A percentile compares a stretch with the other conserved stretches of the same genome.
phyloP scores from a whole-genome alignment of 1,140 invertebrate genomes.

The Drosophila ercepeae region DNA sequence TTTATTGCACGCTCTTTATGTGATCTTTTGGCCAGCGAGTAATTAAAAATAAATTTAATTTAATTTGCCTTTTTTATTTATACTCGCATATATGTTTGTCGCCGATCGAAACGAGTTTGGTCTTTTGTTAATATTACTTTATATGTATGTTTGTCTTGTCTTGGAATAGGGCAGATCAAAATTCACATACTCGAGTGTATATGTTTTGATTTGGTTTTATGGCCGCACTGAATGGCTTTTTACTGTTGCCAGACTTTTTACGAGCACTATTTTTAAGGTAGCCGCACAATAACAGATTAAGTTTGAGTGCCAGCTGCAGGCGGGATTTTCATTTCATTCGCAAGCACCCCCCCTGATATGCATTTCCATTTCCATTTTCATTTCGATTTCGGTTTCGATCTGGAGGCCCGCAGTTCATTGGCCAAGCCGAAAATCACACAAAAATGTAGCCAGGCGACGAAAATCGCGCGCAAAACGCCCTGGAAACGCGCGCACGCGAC shows the following conservation, averaged over 20 bases:
- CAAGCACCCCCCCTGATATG: slow-evolving; percentile 1
- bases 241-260: slow-evolving; percentile 68
- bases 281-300: slow-evolving; percentile 57
- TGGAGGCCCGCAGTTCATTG: slow-evolving; percentile 53
- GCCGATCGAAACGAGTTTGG: slow-evolving; percentile 66
- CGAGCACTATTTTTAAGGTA: slow-evolving; percentile 59
- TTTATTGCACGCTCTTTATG: slow-evolving; percentile 78
- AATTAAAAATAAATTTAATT: slow-evolving; percentile 80
- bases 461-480: slow-evolving; percentile 71
- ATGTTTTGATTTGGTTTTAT: slow-evolving; percentile 75
- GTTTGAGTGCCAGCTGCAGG: slow-evolving; percentile 47
- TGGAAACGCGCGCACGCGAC: slow-evolving; percentile 72
- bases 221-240: slow-evolving; percentile 71
- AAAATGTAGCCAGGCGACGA: slow-evolving; percentile 16
- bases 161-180: slow-evolving; percentile 23
- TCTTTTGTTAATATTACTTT: slow-evolving; percentile 71
- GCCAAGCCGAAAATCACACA: slow-evolving; percentile 23
- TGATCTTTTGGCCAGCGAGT: slow-evolving; percentile 68
- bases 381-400: slow-evolving; percentile 31
- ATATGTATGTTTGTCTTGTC: slow-evolving; percentile 34
- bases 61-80: slow-evolving; percentile 67
- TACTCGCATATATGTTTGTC: slow-evolving; percentile 59
- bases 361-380: slow-evolving; percentile 34
- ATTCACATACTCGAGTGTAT: slow-evolving; percentile 25
- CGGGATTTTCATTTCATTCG: slow-evolving; percentile 32